Conservation (phyloP, 2,113 vertebrate species). For the Microcebus ravelobensis region DNA sequence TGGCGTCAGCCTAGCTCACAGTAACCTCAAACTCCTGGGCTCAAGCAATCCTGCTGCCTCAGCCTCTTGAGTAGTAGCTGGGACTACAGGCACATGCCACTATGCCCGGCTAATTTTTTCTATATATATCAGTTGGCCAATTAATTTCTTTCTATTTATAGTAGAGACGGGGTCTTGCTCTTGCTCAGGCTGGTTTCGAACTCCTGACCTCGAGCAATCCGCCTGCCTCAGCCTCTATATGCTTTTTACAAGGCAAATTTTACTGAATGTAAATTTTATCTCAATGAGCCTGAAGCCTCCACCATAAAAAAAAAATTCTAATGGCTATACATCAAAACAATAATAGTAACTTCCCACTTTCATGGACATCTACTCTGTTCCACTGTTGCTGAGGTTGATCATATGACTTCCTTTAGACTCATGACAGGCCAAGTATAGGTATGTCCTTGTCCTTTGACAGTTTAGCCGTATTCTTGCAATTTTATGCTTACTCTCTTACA, state of each 20-base stretch:
- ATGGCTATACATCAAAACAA: background rate
- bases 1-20: no score
- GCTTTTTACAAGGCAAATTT: background rate
- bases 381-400: background rate
- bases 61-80: no score
- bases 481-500: background rate
- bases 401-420: background rate
- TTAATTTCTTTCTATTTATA: no score
- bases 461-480: background rate
- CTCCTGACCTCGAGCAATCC: no score
- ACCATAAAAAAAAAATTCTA: background rate
- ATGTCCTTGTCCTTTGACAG: background rate
- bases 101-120: no score
- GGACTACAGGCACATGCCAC: no score
- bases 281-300: background rate
- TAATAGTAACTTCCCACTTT: background rate
- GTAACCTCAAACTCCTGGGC: no score
- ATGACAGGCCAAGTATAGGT: background rate
- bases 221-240: no score
- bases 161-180: no score
- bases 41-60: no score
- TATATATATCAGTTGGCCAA: no score
- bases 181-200: no score
- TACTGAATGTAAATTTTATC: conserved; percentile 6
- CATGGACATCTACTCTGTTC: background rate